These are phyloP conservation scores for Lutjanus erythropterus DNA, from an alignment of 2,113 vertebrate genomes.

Conservation along the genomic window DNA sequence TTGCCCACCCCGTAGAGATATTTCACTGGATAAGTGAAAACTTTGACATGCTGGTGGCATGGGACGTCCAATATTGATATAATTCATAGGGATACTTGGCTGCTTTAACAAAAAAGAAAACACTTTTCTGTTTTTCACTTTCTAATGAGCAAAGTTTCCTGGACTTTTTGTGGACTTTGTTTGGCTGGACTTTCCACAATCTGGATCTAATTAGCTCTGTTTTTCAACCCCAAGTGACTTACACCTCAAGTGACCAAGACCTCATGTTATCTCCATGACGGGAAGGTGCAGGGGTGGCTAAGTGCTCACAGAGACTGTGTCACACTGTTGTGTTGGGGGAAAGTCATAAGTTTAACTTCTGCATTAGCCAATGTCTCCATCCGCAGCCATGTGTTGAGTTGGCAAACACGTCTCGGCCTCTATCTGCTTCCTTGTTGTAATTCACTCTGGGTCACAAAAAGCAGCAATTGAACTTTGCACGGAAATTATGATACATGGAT, in stretches of 20 bases:
- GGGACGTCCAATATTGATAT: too few relatives aligned
- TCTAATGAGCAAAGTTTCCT: background rate
- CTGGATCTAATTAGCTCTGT: constrained; percentile 23
- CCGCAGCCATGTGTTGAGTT: constrained; percentile 22
- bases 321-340: constrained; percentile 16
- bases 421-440: constrained; percentile 17
- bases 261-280: constrained; percentile 12
- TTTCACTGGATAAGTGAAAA: too few relatives aligned
- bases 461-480: constrained; percentile 3
- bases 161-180: too few relatives aligned
- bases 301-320: constrained; percentile 12
- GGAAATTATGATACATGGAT: constrained; percentile 30
- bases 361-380: constrained; percentile 23
- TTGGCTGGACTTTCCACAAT: background rate
- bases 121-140: too few relatives aligned
- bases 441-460: constrained; percentile 17
- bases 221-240: constrained; percentile 19
- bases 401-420: background rate
- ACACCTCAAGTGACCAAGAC: too few relatives aligned
- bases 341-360: constrained; percentile 52
- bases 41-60: too few relatives aligned
- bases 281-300: background rate
- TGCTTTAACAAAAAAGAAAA: too few relatives aligned
- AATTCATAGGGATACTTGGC: too few relatives aligned
- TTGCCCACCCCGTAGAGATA: too few relatives aligned